Conservation (phyloP, 2,888 invertebrate genomes). For the Troides oblongomaculatus region DNA sequence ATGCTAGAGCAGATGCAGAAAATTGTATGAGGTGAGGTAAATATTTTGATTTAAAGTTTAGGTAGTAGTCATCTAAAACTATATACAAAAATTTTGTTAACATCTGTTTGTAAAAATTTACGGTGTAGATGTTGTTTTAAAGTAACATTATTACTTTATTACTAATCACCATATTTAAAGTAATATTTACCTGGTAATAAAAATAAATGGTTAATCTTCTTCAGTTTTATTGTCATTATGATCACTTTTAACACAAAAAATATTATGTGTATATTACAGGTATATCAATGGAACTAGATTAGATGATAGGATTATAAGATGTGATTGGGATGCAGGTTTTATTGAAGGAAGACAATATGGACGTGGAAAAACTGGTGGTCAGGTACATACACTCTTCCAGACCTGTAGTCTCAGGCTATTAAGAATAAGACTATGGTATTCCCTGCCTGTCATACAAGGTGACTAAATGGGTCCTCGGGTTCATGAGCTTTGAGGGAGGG, state of each 20-base stretch:
- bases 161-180: no score
- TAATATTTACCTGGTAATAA: no score
- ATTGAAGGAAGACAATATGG: slow-evolving; percentile 99
- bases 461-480: no score
- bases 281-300: slow-evolving; percentile 97
- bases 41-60: not conserved
- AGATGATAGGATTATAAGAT: slow-evolving; percentile 97
- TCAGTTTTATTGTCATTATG: not conserved
- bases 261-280: slow-evolving; percentile 63
- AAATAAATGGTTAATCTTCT: no score
- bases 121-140: not conserved
- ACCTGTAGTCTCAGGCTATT: no score
- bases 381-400: slow-evolving; percentile 79
- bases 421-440: no score
- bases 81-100: no score
- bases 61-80: not conserved
- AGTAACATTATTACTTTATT: not conserved
- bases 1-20: slow-evolving; percentile 86
- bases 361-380: slow-evolving; percentile 98
- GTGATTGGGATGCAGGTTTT: slow-evolving; percentile 99
- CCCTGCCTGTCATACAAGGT: no score
- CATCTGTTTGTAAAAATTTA: no score
- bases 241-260: not conserved
- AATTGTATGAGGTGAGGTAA: slow-evolving; percentile 84
- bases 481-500: no score